phyloP scores from a whole-genome alignment of 2,113 vertebrate genomes.

The Trichechus manatus region DNA sequence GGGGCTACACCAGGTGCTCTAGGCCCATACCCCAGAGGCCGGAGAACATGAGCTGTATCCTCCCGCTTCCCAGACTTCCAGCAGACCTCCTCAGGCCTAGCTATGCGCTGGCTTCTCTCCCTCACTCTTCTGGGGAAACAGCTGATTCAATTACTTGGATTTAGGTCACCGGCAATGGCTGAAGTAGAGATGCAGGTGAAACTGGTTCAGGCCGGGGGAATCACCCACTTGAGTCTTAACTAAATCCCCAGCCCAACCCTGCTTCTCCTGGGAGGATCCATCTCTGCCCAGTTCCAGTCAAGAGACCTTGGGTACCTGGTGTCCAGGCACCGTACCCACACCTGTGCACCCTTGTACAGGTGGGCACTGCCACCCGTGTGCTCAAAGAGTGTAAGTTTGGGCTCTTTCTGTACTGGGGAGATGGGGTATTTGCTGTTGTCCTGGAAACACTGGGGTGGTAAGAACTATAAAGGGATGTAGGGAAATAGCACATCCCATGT shows the following conservation, averaged over 20 bases:
- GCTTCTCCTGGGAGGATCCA: conserved; percentile 55
- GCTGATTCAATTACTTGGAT: conserved; percentile 84
- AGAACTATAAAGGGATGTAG: neutral
- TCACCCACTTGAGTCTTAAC: conserved; percentile 76
- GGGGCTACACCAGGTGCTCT: neutral
- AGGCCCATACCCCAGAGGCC: neutral
- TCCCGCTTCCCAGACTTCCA: neutral
- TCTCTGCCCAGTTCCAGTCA: neutral
- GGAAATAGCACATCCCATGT: neutral
- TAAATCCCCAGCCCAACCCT: conserved; percentile 74
- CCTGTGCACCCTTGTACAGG: neutral
- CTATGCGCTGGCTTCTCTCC: neutral
- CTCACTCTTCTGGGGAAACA: conserved; percentile 43
- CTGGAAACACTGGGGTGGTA: neutral
- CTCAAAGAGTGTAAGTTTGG: neutral
- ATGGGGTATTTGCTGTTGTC: neutral
- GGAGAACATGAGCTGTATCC: neutral
- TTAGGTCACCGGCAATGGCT: conserved; percentile 76
- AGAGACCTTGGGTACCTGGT: neutral
- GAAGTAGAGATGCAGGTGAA: conserved; percentile 79
- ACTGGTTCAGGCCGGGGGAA: conserved; percentile 77
- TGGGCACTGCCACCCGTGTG: neutral
- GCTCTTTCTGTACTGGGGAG: neutral
- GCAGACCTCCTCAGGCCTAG: neutral
- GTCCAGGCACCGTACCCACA: neutral